Base-by-base conservation (phyloP, 2,888 invertebrate genomes). In the Dryomyza anilis region DNA sequence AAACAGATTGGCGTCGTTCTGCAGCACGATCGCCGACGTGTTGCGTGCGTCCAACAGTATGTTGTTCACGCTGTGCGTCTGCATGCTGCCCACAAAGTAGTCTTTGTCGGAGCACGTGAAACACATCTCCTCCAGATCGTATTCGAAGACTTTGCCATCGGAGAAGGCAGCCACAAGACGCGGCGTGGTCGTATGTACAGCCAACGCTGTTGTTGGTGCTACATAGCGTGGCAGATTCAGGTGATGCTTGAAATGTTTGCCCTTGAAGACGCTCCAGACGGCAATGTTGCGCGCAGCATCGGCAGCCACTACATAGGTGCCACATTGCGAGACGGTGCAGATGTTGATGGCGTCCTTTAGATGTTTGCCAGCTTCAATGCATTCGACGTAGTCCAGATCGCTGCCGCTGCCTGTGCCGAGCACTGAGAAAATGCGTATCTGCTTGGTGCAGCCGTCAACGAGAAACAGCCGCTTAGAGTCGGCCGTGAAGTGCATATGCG, bases 61-160 rank as follows among this genome's bases (percentile, higher is more conserved):
- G 63, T 87, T 87, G 14, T 84, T 84, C 7, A 91, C 87, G 46
- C 77, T 73, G 36, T 77, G 71, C 2, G 69, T 70, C 27, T 67
- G 78, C 0, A 89, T 88, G 68, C 87, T 83, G 21, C 80, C 78
- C 27, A 84, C 81, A 72, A 86, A 85, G 59, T 87, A 79, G 7
- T 83, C 76, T 21, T 86, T 86, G 45, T 74, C 73, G 7, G 77
- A 73, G 58, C 86, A 82, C 0, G 89, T 88, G 73, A 90, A 90
- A 70, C 86, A 86, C 73, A 86, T 87, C 48, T 86, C 84, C 3
- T 79, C 76, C n/a, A 94, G 77, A 76, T 89, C 87, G 78, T 91
- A 95, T 80, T 95, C 94, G 45, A 92, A 83, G 66, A 95, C 85
- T 90, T 89, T 91, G 73, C 91, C 91, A 84, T 96, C 91, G 0